Evolutionary conservation across 2,113 vertebrate species (phyloP), one percentile per base, ranked within the genome.

Genomic region (Serilophus lunatus): DNA sequence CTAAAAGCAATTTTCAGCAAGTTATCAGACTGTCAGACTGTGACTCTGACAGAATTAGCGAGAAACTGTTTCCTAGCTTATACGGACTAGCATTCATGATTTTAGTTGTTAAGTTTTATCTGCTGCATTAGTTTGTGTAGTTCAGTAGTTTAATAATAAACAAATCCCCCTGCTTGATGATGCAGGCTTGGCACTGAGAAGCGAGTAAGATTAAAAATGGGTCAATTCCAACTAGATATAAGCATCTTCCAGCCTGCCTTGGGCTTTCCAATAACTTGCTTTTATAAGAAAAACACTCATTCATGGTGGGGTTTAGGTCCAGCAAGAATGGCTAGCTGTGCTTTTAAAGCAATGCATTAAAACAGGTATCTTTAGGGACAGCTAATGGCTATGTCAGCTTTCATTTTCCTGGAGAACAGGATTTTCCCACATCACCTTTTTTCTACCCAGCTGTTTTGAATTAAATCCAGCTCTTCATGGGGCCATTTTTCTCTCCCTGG

Each of bases 1-100:
- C 86, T 93, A 96, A 90, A 75, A 93, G 90, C 85, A 92, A 88
- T 90, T 93, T 96, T 94, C 92, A 92, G 50, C 79, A 71, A 88
- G 68, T 86, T 90, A 66, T 50, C 47, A 31, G 76, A 74, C 5
- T 68, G 71, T 3, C 2, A 78, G 36, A 56, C 85, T 83, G 40
- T 7, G 25, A 14, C 79, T 88, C 75, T 47, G 47, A 92, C 60
- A 83, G 31, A 90, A 74, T 20, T 10, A 33, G 12, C 12, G 17
- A 86, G 56, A 91, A 86, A 83, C 17, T 8, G 1, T 71, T 92
- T 90, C 76, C 47, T 56, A 49, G 28, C 25, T 65, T 66, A 31
- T 35, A 36, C 0, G 51, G 79, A 93, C 54, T 10, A 71, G 38
- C 0, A 0, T 36, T 12, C 8, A 45, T 10, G 3, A 61, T 75